Base-by-base conservation (phyloP, 2,888 invertebrate species). In the Papilio gigon region DNA sequence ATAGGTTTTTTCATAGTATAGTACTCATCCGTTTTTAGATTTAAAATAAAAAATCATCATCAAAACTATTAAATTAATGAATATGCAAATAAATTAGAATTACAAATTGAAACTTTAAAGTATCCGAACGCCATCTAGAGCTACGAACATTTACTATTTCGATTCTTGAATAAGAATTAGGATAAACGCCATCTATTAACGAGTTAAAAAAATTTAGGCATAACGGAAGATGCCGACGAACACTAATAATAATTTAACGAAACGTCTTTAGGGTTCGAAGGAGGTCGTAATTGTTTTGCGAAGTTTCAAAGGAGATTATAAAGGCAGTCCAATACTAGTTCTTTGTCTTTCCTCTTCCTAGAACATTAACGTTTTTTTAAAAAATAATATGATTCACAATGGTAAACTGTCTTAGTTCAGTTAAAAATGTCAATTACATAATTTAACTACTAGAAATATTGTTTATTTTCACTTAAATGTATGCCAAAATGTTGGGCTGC, bases 41-140 rank as follows among this genome's bases (percentile, higher is more conserved):
- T n/a, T n/a, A n/a, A n/a, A n/a, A n/a, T n/a, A n/a, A n/a, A n/a
- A n/a, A n/a, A n/a, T n/a, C n/a, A n/a, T n/a, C n/a, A n/a, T n/a
- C n/a, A n/a, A n/a, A n/a, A n/a, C n/a, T n/a, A n/a, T n/a, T n/a
- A n/a, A n/a, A n/a, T n/a, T n/a, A n/a, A n/a, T n/a, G n/a, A n/a
- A n/a, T n/a, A n/a, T n/a, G n/a, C n/a, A n/a, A n/a, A n/a, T n/a
- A n/a, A n/a, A n/a, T n/a, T n/a, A n/a, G n/a, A n/a, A n/a, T n/a
- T n/a, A n/a, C 17, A 17, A n/a, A 17, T 37, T 53, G 25, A 53
- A 35, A 12, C 30, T 35, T 47, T 50, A 25, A 1, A 47, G 3
- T 12, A 22, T 14, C 12, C 1, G 4, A 35, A 35, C 35, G 63
- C 63, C 63, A 63, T 63, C 63, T 63, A 63, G 47, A 50, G 33